A percentile compares a stretch with the other conserved stretches of the same genome.
Conservation (phyloP, 2,888 invertebrate genomes). For the Machimus atricapillus region DNA sequence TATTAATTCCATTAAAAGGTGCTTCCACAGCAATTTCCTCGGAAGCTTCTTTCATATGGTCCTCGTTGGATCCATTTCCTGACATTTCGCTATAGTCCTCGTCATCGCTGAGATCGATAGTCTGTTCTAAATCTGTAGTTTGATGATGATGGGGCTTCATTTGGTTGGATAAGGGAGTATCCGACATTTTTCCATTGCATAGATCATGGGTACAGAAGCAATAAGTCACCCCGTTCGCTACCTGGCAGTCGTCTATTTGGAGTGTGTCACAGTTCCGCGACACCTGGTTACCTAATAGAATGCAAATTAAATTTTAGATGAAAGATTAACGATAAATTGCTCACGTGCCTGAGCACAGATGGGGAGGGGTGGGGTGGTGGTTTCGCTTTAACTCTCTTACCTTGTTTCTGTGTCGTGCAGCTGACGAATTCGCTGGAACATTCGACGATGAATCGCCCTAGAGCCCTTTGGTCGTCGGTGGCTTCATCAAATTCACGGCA, state of each 20-base stretch:
- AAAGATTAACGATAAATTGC: conserved; percentile 1
- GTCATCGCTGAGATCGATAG: conserved; percentile 42
- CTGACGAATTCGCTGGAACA: conserved; percentile 45
- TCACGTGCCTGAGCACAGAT: background rate
- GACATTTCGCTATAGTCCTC: conserved; percentile 46
- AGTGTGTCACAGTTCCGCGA: conserved; percentile 45
- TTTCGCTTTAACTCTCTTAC: conserved; percentile 28
- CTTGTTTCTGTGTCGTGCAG: conserved; percentile 47
- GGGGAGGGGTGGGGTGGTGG: no score
- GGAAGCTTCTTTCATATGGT: conserved; percentile 11
- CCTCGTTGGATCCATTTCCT: conserved; percentile 30
- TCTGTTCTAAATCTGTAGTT: background rate
- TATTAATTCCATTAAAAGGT: background rate
- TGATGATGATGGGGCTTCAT: background rate
- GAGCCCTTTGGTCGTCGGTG: background rate
- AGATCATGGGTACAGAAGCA: conserved; percentile 46
- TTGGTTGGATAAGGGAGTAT: background rate
- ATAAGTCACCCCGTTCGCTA: conserved; percentile 46
- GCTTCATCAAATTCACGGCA: conserved; percentile 40
- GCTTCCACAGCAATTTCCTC: background rate
- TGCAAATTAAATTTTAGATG: conserved; percentile 19
- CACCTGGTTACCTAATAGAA: conserved; percentile 30
- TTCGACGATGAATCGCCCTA: conserved; percentile 42
- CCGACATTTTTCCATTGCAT: conserved; percentile 41
- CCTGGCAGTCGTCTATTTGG: conserved; percentile 46